Evolutionary conservation across 2,113 vertebrate genomes (phyloP), one percentile per base, ranked within the genome.

Genomic region (Proteles cristata): DNA sequence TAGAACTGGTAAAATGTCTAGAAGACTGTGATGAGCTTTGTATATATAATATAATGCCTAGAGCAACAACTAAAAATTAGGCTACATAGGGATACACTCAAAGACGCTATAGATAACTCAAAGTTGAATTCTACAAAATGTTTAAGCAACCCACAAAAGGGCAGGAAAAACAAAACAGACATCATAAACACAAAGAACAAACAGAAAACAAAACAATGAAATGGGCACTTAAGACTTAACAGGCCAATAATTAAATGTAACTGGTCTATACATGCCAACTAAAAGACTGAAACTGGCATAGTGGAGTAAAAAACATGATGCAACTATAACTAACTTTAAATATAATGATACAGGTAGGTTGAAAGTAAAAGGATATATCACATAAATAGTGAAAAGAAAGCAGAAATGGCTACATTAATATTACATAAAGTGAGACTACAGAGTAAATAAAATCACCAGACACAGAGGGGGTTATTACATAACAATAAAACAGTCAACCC

Each of bases 101-200:
- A 66, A 92, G 92, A 66, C 19, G 50, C 73, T 88, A 68, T 33
- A 66, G 71, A 92, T 66, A 82, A 89, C 87, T 65, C 9, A 90
- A 93, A 97, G 92, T 53, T 45, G n/a, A 71, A 92, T 89, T 96
- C 45, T 81, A 90, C 92, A 89, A 93, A n/a, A 65, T 55, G 48
- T 91, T 85, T 16, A 91, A 55, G 55, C 95, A 88, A 76, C 23
- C 12, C 14, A 89, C 21, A 83, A 61, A 17, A 92, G 86, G n/a
- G 10, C 33, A 92, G 26, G 35, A 55, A 87, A 94, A 92, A 89
- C 11, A 48, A 66, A 92, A 90, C 9, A 89, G 11, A 92, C 48
- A 82, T 55, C 11, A 82, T 43, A 93, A 66, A 87, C 58, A 88
- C 33, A 90, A 45, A 86, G 14, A 77, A 53, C n/a, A 94, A 58